Evolutionary conservation across 2,797 vertebrate species (phyloP).

Genomic region (Leptodactylus fallax): DNA sequence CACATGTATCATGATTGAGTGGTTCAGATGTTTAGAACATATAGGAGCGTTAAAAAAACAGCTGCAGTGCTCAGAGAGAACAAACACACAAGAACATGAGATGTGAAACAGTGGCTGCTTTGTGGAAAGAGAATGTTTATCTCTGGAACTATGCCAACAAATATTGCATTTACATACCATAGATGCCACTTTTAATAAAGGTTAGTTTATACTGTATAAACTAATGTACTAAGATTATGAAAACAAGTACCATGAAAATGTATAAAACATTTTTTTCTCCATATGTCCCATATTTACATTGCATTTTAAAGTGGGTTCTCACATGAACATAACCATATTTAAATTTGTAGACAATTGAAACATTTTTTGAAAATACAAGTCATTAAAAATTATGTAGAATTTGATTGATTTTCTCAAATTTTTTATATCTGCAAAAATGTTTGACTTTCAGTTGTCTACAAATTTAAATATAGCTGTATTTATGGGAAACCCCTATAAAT

Average conservation of each 20-base stretch:
- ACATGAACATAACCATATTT: no score
- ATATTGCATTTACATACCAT: not conserved
- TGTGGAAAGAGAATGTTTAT: not conserved
- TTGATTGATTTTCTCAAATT: no score
- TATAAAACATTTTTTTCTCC: no score
- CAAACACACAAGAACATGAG: constrained; percentile 20
- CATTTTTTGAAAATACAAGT: no score
- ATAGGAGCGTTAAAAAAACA: constrained; percentile 30
- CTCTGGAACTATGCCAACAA: not conserved
- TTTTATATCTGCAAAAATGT: no score
- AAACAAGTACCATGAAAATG: not conserved
- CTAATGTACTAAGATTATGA: not conserved
- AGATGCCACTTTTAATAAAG: not conserved
- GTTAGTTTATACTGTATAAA: not conserved
- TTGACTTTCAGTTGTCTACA: no score
- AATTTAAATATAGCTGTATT: no score
- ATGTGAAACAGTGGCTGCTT: constrained; percentile 10
- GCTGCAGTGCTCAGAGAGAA: constrained; percentile 37
- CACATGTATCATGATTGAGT: constrained; percentile 18
- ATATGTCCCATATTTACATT: no score
- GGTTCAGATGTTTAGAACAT: constrained; percentile 23
- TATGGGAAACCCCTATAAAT: no score
- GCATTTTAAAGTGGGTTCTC: no score
- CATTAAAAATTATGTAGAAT: no score
- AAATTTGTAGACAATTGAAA: no score